phyloP scores from a whole-genome alignment of 2,888 invertebrate species.

The Phasia obesa region DNA sequence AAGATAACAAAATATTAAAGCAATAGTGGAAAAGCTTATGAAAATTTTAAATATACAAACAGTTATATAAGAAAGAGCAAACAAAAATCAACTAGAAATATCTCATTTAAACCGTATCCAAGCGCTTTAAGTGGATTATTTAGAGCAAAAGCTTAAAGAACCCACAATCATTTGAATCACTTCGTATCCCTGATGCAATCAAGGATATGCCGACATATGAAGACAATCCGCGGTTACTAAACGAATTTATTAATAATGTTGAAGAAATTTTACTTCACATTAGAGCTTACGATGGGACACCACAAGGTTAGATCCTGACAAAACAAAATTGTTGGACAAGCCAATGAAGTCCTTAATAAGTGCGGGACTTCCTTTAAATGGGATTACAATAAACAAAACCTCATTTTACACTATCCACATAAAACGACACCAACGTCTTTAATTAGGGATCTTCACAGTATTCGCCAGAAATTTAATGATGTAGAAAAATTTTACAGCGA shows the following conservation, averaged over 20 bases:
- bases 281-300: conserved; percentile 7
- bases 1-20: no score
- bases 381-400: no score
- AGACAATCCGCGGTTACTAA: conserved; percentile 6
- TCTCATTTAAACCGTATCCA: conserved; percentile 22
- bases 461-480: neutral
- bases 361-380: conserved; percentile 3
- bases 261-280: conserved; percentile 20
- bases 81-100: conserved; percentile 11
- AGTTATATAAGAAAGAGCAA: conserved; percentile 3
- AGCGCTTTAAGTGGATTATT: conserved; percentile 1
- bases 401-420: no score
- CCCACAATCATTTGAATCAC: no score
- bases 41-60: no score
- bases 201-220: conserved; percentile 17
- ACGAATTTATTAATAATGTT: conserved; percentile 17
- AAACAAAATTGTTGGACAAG: conserved; percentile 17
- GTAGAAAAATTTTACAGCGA: conserved; percentile 5
- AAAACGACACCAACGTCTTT: no score
- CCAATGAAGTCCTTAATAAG: conserved; percentile 15
- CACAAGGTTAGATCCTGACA: neutral
- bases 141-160: no score
- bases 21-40: no score
- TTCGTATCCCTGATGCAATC: conserved; percentile 8
- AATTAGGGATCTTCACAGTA: conserved; percentile 32